phyloP scores from a whole-genome alignment of 2,888 invertebrate genomes.

The Drosophila peninsularis region DNA sequence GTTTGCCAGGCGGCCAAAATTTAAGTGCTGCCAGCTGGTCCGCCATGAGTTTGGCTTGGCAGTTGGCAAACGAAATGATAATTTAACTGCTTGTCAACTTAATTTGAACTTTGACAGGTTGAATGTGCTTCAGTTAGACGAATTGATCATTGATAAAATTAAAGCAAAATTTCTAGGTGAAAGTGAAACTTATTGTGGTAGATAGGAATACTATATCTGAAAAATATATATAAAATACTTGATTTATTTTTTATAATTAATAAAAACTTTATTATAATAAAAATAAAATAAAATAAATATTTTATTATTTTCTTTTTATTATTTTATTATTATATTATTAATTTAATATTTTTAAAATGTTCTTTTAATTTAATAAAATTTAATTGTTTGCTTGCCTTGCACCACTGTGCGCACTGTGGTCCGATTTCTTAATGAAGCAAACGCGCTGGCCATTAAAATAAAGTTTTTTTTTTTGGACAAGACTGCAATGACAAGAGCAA shows the following conservation, averaged over 20 bases:
- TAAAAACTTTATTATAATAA: no score
- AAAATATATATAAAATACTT: no score
- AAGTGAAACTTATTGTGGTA: background rate
- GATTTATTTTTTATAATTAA: no score
- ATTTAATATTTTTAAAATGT: no score
- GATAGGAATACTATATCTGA: no score
- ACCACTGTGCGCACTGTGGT: constrained; percentile 43
- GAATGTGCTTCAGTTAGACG: background rate
- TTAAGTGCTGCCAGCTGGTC: constrained; percentile 11
- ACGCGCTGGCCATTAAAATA: constrained; percentile 35
- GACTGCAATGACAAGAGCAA: constrained; percentile 52
- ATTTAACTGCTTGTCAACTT: constrained; percentile 22
- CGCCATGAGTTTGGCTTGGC: background rate
- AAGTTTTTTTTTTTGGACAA: constrained; percentile 47
- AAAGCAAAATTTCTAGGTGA: background rate
- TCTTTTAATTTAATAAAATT: no score
- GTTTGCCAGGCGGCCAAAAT: background rate
- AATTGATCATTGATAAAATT: background rate
- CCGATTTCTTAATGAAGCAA: constrained; percentile 52
- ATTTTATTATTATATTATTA: no score
- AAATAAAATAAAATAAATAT: no score
- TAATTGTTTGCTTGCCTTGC: no score
- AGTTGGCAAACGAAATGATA: background rate
- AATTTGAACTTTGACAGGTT: constrained; percentile 24
- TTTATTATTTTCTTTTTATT: no score